A percentile compares a stretch with the other conserved stretches of the same genome.
Conservation (phyloP, 1,140 invertebrate genomes). For the Galendromus occidentalis region DNA sequence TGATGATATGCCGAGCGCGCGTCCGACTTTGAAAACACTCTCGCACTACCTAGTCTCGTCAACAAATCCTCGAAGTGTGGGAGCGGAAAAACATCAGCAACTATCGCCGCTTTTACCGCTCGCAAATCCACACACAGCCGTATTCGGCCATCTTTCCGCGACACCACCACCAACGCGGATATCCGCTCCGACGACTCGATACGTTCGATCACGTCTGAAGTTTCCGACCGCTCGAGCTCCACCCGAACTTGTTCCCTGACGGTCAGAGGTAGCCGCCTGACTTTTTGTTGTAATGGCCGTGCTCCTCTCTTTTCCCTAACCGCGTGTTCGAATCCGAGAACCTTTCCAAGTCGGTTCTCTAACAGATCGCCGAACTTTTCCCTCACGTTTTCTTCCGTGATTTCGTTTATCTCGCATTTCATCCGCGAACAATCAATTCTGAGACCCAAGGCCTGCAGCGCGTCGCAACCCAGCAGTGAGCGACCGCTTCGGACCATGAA, state of each 20-base stretch:
- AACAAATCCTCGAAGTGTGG: slow-evolving; percentile 9
- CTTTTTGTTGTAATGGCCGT: neutral
- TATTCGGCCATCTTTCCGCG: neutral
- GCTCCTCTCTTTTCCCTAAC: neutral
- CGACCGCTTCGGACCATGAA: neutral
- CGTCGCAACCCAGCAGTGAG: neutral
- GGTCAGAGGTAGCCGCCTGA: neutral
- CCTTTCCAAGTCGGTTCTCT: neutral
- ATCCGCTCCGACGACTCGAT: neutral
- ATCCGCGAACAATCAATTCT: neutral
- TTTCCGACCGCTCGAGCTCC: neutral
- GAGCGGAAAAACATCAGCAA: slow-evolving; percentile 11
- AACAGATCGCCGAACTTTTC: neutral
- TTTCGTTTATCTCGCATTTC: neutral
- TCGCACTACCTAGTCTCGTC: neutral
- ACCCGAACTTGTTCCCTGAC: neutral
- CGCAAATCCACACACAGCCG: slow-evolving; percentile 12
- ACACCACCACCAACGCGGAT: slow-evolving; percentile 8
- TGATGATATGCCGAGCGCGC: slow-evolving; percentile 11
- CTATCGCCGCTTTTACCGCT: slow-evolving; percentile 10
- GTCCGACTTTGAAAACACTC: slow-evolving; percentile 11
- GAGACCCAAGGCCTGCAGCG: neutral
- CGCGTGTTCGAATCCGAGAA: neutral
- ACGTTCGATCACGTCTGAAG: neutral
- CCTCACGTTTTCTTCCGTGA: neutral